Evolutionary conservation across 92 coral and sea anemone species (phyloP), one percentile per base, ranked within the genome.

Genomic region (Paragorgia papillata): DNA sequence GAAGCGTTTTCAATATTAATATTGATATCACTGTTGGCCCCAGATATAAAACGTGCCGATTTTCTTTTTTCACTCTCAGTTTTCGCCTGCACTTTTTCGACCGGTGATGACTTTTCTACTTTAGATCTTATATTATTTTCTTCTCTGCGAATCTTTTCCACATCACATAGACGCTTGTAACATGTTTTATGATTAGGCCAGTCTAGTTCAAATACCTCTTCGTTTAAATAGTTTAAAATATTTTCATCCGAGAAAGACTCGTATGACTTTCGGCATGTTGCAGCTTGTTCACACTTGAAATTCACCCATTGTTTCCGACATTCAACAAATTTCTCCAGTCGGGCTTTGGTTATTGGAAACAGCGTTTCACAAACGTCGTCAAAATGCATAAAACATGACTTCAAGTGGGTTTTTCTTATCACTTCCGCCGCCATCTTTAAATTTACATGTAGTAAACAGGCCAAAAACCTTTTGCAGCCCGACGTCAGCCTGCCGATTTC

Each of bases 161-260:
- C 75, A n/a, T 69, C 60, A 28, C 75, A 69, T 50, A 69, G 32
- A 69, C 75, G 75, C 61, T 69, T 69, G 43, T 69, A 69, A 49
- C 75, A 69, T 0, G 75, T 69, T 69, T 69, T 69, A 28, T 50
- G 75, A 49, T 69, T 44, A 49, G 75, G 61, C 75, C 75, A 69
- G 41, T 48, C 75, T 40, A 69, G 60, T 69, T 69, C 75, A 69
- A 69, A 69, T 18, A 15, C 61, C 37, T n/a, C 61, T 69, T 49
- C 61, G 17, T 48, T 48, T 49, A 69, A 48, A 69, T 69, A 69
- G 13, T 50, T 43, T 30, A 46, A 46, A 2, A 69, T 30, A 9
- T 25, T 31, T 69, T 69, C 75, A 32, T 69, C 75, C 26, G 59
- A 69, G 75, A 69, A 69, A 32, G 13, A 28, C 60, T 69, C 75